These are phyloP conservation scores for Hippocampus comes DNA, from an alignment of 2,113 vertebrate genomes.

Conservation along the genomic window DNA sequence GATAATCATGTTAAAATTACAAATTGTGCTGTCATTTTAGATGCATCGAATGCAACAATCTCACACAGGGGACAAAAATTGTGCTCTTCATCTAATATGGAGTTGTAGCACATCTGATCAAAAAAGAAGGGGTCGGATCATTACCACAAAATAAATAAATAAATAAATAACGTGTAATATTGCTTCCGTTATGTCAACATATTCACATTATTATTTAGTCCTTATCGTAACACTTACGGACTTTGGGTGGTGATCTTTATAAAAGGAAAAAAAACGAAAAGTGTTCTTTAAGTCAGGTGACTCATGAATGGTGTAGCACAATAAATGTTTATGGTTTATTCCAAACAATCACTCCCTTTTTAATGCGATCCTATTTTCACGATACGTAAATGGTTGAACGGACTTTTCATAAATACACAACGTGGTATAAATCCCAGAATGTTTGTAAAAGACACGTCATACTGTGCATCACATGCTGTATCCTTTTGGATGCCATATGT, in stretches of 20 bases:
- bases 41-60: neutral
- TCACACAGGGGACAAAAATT: slow-evolving; percentile 18
- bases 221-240: slow-evolving; percentile 39
- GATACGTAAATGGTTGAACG: slow-evolving; percentile 30
- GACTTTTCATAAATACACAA: slow-evolving; percentile 32
- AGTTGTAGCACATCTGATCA: slow-evolving; percentile 21
- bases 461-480: slow-evolving; percentile 45
- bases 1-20: slow-evolving; percentile 17
- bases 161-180: slow-evolving; percentile 44
- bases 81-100: slow-evolving; percentile 34
- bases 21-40: slow-evolving; percentile 9
- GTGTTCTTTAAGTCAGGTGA: slow-evolving; percentile 36
- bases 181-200: slow-evolving; percentile 55
- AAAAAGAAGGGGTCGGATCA: slow-evolving; percentile 16
- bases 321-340: slow-evolving; percentile 20
- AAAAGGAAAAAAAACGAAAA: slow-evolving; percentile 48
- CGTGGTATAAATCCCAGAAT: slow-evolving; percentile 33
- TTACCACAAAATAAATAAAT: slow-evolving; percentile 1
- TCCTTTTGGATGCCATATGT: slow-evolving; percentile 21
- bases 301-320: neutral
- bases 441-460: slow-evolving; percentile 49
- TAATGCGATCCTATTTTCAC: slow-evolving; percentile 42
- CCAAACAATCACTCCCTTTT: slow-evolving; percentile 30
- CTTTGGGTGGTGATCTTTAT: slow-evolving; percentile 32
- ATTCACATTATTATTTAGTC: slow-evolving; percentile 42